A percentile compares a stretch with the other conserved stretches of the same genome.
Evolutionary conservation across 2,888 invertebrate genomes (phyloP).

Genomic region (Philhelius pedissequus): DNA sequence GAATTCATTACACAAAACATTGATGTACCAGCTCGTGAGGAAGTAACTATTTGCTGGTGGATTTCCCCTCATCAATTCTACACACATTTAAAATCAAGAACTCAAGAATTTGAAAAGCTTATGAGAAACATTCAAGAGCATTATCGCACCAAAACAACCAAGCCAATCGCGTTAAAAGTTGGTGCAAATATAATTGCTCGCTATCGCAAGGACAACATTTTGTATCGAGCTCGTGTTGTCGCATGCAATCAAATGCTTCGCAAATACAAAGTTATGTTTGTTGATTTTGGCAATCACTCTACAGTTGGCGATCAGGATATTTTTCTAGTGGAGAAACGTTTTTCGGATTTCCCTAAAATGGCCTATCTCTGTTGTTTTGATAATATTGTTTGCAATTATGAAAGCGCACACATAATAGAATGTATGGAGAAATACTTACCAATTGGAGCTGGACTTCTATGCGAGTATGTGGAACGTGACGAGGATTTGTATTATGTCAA

Average conservation of each 20-base stretch:
- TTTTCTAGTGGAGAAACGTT: slow-evolving; percentile 84
- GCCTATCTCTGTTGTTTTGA: slow-evolving; percentile 85
- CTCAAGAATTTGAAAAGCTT: slow-evolving; percentile 83
- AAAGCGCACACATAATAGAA: slow-evolving; percentile 77
- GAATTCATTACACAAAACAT: slow-evolving; percentile 80
- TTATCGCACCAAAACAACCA: slow-evolving; percentile 80
- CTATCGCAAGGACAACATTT: slow-evolving; percentile 85
- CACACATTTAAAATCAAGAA: slow-evolving; percentile 81
- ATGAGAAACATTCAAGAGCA: slow-evolving; percentile 86
- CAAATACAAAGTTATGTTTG: slow-evolving; percentile 84
- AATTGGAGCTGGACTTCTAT: slow-evolving; percentile 73
- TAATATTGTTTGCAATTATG: slow-evolving; percentile 82
- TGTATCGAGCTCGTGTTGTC: slow-evolving; percentile 85
- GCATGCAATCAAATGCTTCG: slow-evolving; percentile 81
- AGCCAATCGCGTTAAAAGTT: slow-evolving; percentile 78
- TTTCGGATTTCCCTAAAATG: slow-evolving; percentile 85
- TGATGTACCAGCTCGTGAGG: slow-evolving; percentile 80
- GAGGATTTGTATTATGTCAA: slow-evolving; percentile 74
- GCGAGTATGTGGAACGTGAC: slow-evolving; percentile 74
- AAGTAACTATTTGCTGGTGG: slow-evolving; percentile 86
- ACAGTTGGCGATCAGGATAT: slow-evolving; percentile 83
- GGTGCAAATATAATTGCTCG: slow-evolving; percentile 85
- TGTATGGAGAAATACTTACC: slow-evolving; percentile 77
- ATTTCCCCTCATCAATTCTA: slow-evolving; percentile 87
- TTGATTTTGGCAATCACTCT: slow-evolving; percentile 88